Conservation (phyloP, 2,797 vertebrate species). For the Halcyon leucocephala region DNA sequence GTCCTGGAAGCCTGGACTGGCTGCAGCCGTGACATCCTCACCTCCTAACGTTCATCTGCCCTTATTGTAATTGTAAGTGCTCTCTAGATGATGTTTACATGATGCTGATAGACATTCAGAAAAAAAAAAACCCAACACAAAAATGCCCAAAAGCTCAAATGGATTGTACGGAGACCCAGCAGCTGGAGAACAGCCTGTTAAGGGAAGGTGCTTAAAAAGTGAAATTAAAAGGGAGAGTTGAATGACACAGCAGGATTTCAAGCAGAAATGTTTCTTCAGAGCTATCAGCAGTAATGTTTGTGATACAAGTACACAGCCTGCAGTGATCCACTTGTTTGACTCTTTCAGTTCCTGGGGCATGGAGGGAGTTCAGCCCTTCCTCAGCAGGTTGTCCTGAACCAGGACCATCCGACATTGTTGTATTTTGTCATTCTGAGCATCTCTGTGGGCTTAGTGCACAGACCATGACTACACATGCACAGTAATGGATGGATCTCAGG, state of each 20-base stretch:
- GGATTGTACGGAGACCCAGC: background rate
- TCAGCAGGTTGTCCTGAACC: background rate
- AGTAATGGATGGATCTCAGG: background rate
- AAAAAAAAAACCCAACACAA: background rate
- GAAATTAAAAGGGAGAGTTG: background rate
- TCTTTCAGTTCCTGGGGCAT: background rate
- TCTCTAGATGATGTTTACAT: background rate
- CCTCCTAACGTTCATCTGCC: background rate
- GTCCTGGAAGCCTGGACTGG: background rate
- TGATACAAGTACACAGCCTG: background rate
- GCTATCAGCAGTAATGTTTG: background rate
- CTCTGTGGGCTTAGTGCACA: background rate
- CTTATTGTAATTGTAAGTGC: background rate
- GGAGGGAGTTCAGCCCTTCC: background rate
- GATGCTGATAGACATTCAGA: background rate
- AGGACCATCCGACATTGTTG: background rate
- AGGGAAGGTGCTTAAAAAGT: background rate
- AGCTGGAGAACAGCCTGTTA: background rate
- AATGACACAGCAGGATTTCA: background rate
- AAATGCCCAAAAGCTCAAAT: background rate
- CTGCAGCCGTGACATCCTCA: accelerated
- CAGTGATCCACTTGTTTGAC: no score
- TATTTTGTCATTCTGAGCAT: background rate
- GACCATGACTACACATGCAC: background rate
- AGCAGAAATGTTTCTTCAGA: background rate